These are phyloP conservation scores for Archips xylosteana DNA, from an alignment of 2,888 invertebrate genomes.

Conservation along the genomic window DNA sequence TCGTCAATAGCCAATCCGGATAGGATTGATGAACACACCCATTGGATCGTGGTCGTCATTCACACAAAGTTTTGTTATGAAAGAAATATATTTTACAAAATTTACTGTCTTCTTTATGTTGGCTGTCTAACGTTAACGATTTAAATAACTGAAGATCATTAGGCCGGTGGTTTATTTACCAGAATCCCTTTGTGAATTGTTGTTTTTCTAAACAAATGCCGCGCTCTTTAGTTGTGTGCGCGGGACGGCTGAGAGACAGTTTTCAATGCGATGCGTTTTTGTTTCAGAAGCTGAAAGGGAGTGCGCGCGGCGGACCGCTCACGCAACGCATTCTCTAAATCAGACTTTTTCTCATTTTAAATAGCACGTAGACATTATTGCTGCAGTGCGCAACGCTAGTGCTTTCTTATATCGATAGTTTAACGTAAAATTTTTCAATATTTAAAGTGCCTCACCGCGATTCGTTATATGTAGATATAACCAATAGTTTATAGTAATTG, in stretches of 20 bases:
- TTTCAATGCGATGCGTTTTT: slow-evolving; percentile 41
- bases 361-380: slow-evolving; percentile 45
- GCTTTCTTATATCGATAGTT: slow-evolving; percentile 47
- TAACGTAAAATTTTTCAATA: slow-evolving; percentile 48
- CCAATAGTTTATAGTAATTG: slow-evolving; percentile 35
- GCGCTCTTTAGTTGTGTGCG: neutral
- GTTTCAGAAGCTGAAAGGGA: slow-evolving; percentile 48
- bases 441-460: slow-evolving; percentile 60
- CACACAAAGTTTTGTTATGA: slow-evolving; percentile 3
- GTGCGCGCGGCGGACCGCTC: slow-evolving; percentile 35
- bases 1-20: slow-evolving; percentile 19
- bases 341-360: slow-evolving; percentile 48
- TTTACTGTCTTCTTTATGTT: neutral
- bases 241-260: slow-evolving; percentile 15
- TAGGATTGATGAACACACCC: slow-evolving; percentile 33
- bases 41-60: slow-evolving; percentile 26
- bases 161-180: neutral
- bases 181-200: slow-evolving; percentile 7
- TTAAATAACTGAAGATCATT: slow-evolving; percentile 8
- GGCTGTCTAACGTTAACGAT: slow-evolving; percentile 5
- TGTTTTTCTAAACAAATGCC: slow-evolving; percentile 6
- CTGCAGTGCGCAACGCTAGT: slow-evolving; percentile 50
- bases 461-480: slow-evolving; percentile 47
- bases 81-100: slow-evolving; percentile 4
- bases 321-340: slow-evolving; percentile 35